A percentile compares a stretch with the other conserved stretches of the same genome.
Evolutionary conservation across 2,888 invertebrate genomes (phyloP).

Genomic region (Hirtodrosophila alboralis): DNA sequence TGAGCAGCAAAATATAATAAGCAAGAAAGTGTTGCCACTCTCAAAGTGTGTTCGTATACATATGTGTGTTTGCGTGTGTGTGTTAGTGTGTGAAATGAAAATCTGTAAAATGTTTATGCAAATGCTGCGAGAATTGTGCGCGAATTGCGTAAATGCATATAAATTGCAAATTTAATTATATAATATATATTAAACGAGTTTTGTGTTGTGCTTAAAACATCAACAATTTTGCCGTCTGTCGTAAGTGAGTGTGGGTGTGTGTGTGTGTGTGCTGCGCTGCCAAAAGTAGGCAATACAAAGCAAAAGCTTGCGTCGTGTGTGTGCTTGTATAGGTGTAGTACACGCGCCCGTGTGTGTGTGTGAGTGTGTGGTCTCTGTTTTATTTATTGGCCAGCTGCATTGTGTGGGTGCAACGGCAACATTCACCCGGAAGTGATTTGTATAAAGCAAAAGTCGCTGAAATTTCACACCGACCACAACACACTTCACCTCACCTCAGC

Average conservation of each 20-base stretch:
- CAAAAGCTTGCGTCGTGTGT: slow-evolving; percentile 19
- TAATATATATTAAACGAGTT: slow-evolving; percentile 52
- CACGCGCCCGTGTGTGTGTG: not conserved
- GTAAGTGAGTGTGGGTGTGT: not conserved
- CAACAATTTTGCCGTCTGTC: slow-evolving; percentile 11
- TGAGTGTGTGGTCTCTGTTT: slow-evolving; percentile 22
- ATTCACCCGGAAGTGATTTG: slow-evolving; percentile 67
- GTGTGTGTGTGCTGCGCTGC: slow-evolving; percentile 10
- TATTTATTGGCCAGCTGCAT: slow-evolving; percentile 34
- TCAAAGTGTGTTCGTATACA: slow-evolving; percentile 10
- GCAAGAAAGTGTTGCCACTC: slow-evolving; percentile 28
- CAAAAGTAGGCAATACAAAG: slow-evolving; percentile 31
- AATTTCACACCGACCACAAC: slow-evolving; percentile 35
- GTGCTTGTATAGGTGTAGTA: slow-evolving; percentile 5
- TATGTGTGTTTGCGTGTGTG: slow-evolving; percentile 9
- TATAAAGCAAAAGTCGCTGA: slow-evolving; percentile 44
- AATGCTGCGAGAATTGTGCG: slow-evolving; percentile 58
- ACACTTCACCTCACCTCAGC: not conserved
- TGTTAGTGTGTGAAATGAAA: slow-evolving; percentile 28
- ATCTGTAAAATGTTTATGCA: slow-evolving; percentile 57
- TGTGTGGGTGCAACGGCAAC: slow-evolving; percentile 49
- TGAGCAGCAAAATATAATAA: slow-evolving; percentile 33
- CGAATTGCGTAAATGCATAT: slow-evolving; percentile 42
- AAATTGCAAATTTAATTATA: slow-evolving; percentile 60
- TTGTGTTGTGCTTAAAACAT: slow-evolving; percentile 5